These are phyloP conservation scores for Aegithalos caudatus DNA, from an alignment of 2,113 vertebrate species.

Conservation along the genomic window DNA sequence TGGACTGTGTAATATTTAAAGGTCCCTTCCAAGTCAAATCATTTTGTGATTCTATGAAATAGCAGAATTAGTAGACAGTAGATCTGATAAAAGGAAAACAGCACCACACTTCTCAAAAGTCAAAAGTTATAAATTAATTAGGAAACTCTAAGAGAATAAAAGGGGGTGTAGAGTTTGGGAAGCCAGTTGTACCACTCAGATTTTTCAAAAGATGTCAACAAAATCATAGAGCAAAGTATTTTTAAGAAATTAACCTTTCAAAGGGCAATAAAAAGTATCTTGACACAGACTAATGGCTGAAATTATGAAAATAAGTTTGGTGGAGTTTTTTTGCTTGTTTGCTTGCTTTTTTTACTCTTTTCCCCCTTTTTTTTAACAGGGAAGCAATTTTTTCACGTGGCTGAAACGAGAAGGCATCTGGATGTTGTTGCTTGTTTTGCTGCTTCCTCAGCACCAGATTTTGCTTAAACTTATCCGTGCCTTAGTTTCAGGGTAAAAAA, in stretches of 20 bases:
- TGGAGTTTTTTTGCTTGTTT: neutral
- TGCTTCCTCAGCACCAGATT: neutral
- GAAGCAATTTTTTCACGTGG: neutral
- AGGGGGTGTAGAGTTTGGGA: neutral
- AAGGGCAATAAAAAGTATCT: neutral
- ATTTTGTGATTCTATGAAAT: neutral
- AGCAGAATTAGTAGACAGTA: neutral
- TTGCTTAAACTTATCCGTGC: neutral
- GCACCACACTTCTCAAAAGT: neutral
- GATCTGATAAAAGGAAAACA: neutral
- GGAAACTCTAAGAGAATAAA: neutral
- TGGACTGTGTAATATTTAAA: neutral
- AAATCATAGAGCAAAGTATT: neutral
- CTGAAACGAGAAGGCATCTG: neutral
- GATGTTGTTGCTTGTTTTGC: neutral
- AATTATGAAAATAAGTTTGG: neutral
- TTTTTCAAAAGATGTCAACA: neutral
- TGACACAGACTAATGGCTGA: neutral
- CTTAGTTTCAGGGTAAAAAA: neutral
- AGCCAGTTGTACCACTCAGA: rapidly evolving
- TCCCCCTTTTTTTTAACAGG: rapidly evolving
- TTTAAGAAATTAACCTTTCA: neutral
- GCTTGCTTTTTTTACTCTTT: neutral
- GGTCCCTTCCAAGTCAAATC: neutral
- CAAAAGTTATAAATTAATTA: neutral